Evolutionary conservation across 1,140 invertebrate genomes (phyloP).

Genomic region (Oryctes rhinoceros): DNA sequence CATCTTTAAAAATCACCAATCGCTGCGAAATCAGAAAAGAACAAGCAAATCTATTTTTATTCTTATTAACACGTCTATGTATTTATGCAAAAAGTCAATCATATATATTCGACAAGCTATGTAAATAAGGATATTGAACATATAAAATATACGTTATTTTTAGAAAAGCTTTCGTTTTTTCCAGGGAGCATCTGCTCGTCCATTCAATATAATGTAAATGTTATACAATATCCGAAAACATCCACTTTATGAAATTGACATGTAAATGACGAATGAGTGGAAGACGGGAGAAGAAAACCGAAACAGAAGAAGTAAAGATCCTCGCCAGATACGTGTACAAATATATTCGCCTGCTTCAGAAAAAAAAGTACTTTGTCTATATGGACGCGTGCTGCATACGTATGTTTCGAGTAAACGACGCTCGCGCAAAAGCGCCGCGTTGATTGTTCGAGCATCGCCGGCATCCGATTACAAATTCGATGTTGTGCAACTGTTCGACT

Average conservation of each 20-base stretch:
- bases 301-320: not conserved
- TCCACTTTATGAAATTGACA: not conserved
- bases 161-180: not conserved
- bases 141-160: not conserved
- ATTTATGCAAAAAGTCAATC: not conserved
- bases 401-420: not conserved
- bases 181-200: not conserved
- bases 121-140: conserved; percentile 22
- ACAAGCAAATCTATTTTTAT: not conserved
- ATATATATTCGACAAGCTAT: not conserved
- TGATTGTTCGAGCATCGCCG: not conserved
- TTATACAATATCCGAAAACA: not conserved
- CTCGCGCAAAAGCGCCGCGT: no score
- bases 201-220: conserved; percentile 11
- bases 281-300: not conserved
- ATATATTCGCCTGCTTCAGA: not conserved
- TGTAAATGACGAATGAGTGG: conserved; percentile 19
- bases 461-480: not conserved
- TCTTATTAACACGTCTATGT: not conserved
- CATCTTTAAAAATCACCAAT: no score
- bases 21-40: no score
- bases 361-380: not conserved
- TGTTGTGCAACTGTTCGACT: no score
- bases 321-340: not conserved
- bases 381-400: not conserved